Evolutionary conservation across 2,113 vertebrate species (phyloP), one percentile per base, ranked within the genome.

Genomic region (Oryzias celebensis): DNA sequence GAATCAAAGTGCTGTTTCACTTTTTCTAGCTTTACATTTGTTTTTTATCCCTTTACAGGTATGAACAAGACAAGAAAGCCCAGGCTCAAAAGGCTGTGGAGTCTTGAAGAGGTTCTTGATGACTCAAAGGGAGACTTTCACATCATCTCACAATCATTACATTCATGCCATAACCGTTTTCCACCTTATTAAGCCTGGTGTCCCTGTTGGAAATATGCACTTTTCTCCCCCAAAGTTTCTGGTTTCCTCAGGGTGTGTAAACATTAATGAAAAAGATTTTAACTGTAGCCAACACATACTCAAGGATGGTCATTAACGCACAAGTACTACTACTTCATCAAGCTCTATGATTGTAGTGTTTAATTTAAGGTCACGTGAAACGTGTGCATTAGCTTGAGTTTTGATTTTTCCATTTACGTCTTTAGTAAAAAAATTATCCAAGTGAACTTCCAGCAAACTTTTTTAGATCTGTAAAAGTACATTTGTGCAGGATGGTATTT

Each of bases 31-130:
- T 3, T 26, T 4, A 41, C 28, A 8, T 15, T 45, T 1, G 15
- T 16, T 52, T 14, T 18, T 16, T 41, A 10, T 15, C 4, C n/a
- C 36, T 31, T 65, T 13, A 5, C 56, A 98, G 96, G 82, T 83
- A 94, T 72, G 85, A 97, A 0, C 94, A 91, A 86, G 92, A 94
- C 45, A 75, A 90, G 80, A 95, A 96, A 88, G 93, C 92, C 20
- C 68, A 92, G 65, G 89, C 75, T 54, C 82, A 90, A 8, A 78
- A 77, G 2, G 81, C 70, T 36, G 43, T 53, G 3, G 74, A 92
- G 64, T 86, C 87, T 73, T 91, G 79, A 92, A 59, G 31, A 16
- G 1, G 26, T 28, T 28, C 43, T 2, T 56, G 65, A 42, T 60
- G 84, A 76, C 58, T 28, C 2, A 86, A 82, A 85, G 60, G 83